Conservation (phyloP, 2,888 invertebrate genomes). For the Cantharis flavilabris region DNA sequence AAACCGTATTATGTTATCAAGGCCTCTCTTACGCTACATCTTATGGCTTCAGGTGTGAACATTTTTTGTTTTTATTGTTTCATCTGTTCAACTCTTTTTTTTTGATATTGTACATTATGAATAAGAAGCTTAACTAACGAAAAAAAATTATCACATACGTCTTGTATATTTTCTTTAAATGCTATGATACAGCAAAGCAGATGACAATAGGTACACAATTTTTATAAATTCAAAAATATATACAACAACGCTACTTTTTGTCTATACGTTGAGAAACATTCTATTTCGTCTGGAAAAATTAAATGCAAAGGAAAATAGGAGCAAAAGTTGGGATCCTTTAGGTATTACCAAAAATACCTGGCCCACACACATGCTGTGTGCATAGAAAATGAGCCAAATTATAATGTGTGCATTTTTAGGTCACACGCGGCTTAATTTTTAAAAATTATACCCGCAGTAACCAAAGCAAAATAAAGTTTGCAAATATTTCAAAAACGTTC, state of each 20-base stretch:
- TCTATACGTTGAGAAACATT: not conserved
- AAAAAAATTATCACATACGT: not conserved
- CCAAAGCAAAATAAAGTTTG: conserved; percentile 4
- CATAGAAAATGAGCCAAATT: conserved; percentile 31
- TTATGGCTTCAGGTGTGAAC: conserved; percentile 10
- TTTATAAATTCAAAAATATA: not conserved
- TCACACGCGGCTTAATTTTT: conserved; percentile 22
- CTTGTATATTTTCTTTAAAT: not conserved
- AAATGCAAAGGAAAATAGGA: conserved; percentile 34
- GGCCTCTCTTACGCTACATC: conserved; percentile 24
- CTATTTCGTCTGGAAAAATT: not conserved
- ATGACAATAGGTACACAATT: not conserved
- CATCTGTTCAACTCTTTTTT: not conserved
- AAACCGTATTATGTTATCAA: conserved; percentile 26
- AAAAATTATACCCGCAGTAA: conserved; percentile 23
- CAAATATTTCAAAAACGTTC: not conserved
- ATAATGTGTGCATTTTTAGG: not conserved
- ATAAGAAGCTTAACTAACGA: not conserved
- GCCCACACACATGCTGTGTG: conserved; percentile 53
- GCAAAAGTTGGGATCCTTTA: conserved; percentile 49
- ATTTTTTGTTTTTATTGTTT: conserved; percentile 3
- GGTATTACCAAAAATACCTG: conserved; percentile 53
- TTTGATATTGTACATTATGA: not conserved
- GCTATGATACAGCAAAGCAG: conserved; percentile 3
- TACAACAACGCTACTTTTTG: not conserved